Conservation (phyloP, 2,113 vertebrate genomes). For the Oxygymnocypris stewartii region DNA sequence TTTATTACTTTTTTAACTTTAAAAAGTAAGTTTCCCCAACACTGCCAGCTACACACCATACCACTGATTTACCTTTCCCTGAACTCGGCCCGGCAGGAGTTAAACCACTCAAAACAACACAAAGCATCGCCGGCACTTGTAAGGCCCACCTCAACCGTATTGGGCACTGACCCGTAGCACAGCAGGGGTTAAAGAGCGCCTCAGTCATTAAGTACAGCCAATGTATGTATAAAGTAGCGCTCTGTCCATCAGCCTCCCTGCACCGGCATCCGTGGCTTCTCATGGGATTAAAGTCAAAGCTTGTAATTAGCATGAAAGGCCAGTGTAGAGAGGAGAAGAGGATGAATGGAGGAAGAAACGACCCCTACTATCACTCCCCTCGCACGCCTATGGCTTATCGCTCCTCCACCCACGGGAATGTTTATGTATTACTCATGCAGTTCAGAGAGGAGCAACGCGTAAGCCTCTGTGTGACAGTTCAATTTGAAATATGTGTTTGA, state of each 20-base stretch:
- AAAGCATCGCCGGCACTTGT: constrained; percentile 59
- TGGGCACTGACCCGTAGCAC: too few species aligned
- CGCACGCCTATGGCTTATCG: constrained; percentile 68
- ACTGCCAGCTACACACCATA: background rate
- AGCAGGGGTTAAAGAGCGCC: constrained; percentile 57
- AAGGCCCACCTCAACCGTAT: constrained; percentile 48
- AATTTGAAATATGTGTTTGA: constrained; percentile 70
- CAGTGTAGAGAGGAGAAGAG: constrained; percentile 60
- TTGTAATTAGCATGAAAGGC: constrained; percentile 75
- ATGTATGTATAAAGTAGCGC: constrained; percentile 42
- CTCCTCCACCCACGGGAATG: constrained; percentile 59
- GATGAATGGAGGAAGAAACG: constrained; percentile 68
- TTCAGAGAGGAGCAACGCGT: constrained; percentile 58
- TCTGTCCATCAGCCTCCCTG: constrained; percentile 55
- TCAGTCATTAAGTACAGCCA: constrained; percentile 55
- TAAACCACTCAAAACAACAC: constrained; percentile 62
- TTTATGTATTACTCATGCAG: constrained; percentile 71
- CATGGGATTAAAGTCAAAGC: constrained; percentile 73
- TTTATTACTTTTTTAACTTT: too few species aligned
- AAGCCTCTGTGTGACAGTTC: constrained; percentile 68
- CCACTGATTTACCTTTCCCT: constrained; percentile 50
- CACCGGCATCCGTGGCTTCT: constrained; percentile 63
- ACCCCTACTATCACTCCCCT: constrained; percentile 65
- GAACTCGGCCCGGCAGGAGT: constrained; percentile 63
- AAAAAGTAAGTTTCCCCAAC: background rate